These are phyloP conservation scores for Scleropages formosus DNA, from an alignment of 2,797 vertebrate species.

Conservation along the genomic window DNA sequence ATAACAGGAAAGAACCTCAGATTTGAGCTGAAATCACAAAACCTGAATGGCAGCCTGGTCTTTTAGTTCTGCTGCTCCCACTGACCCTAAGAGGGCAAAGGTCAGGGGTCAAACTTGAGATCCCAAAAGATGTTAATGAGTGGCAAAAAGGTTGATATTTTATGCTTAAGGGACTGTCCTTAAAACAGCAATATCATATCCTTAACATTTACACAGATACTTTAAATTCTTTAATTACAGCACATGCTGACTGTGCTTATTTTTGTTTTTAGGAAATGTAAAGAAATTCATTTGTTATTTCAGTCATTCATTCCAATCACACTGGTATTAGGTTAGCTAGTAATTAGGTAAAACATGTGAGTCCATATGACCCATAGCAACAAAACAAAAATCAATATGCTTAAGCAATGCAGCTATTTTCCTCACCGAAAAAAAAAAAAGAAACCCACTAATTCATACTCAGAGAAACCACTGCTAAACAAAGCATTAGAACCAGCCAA, in stretches of 20 bases:
- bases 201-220: no score
- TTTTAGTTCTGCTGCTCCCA: constrained; percentile 80
- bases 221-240: not conserved
- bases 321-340: not conserved
- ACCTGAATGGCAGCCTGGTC: constrained; percentile 71
- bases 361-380: not conserved
- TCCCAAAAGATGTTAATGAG: constrained; percentile 79
- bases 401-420: not conserved
- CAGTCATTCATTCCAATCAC: not conserved
- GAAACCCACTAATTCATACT: not conserved
- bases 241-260: not conserved
- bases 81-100: constrained; percentile 77
- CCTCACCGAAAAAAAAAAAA: not conserved
- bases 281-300: not conserved
- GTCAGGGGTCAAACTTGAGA: constrained; percentile 76
- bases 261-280: not conserved
- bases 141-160: constrained; percentile 71
- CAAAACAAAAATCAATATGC: not conserved
- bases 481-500: no score
- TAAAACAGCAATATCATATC: no score
- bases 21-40: no score
- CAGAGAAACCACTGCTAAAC: not conserved
- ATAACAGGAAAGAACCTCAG: no score
- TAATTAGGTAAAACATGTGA: not conserved
- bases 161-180: constrained; percentile 14